Percentiles rank a stretch among this genome's conserved stretches.
Evolutionary conservation across 1,140 invertebrate species (phyloP).

Genomic region (Heliconius melpomene): DNA sequence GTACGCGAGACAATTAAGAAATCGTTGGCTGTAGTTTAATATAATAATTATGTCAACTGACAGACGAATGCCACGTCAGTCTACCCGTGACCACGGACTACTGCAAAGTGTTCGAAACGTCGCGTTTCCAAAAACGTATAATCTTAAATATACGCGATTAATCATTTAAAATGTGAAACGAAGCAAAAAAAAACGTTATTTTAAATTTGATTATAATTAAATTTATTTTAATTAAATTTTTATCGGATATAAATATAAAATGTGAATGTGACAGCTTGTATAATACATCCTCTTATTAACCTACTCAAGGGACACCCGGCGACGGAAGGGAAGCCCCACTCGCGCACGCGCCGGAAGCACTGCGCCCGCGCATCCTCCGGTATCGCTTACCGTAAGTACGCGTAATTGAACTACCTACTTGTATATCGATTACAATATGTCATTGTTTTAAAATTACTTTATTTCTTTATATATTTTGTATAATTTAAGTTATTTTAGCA

Average conservation of each 20-base stretch:
- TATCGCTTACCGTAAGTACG: conserved; percentile 61
- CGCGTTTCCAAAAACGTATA: too few relatives aligned
- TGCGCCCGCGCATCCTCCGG: conserved; percentile 70
- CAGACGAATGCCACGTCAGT: too few relatives aligned
- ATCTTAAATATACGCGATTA: too few relatives aligned
- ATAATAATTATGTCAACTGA: too few relatives aligned
- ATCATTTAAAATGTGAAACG: too few relatives aligned
- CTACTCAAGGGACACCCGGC: conserved; percentile 12
- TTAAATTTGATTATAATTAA: too few relatives aligned
- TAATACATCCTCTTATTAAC: conserved; percentile 18
- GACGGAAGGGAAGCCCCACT: conserved; percentile 73
- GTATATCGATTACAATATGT: conserved; percentile 52
- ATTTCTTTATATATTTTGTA: not conserved
- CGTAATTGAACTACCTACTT: conserved; percentile 38
- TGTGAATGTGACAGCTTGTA: conserved; percentile 13
- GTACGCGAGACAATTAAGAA: too few relatives aligned
- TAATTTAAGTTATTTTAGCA: not conserved
- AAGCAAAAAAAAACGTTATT: too few relatives aligned
- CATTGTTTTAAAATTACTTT: not conserved
- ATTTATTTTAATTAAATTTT: too few relatives aligned
- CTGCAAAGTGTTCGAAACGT: too few relatives aligned
- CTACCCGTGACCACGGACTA: too few relatives aligned
- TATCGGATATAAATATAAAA: not conserved
- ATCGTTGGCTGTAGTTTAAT: too few relatives aligned
- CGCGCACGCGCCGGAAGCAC: conserved; percentile 72